Percentiles rank a stretch among this genome's conserved stretches.
Conservation (phyloP, 1,140 invertebrate species). For the Mizuhopecten yessoensis region DNA sequence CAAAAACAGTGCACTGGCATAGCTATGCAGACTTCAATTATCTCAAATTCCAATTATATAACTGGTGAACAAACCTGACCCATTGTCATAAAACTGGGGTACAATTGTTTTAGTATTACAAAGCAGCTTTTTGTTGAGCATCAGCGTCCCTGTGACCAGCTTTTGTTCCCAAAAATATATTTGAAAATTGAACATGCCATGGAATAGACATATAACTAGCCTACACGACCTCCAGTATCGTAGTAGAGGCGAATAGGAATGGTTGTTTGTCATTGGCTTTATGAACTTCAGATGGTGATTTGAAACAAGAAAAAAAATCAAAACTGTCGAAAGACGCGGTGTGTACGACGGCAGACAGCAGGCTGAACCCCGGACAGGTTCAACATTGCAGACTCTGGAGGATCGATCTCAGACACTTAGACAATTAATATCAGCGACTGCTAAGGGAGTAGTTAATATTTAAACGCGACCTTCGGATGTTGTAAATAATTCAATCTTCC, state of each 20-base stretch:
- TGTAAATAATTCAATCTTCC: background rate
- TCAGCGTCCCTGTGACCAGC: too few relatives aligned
- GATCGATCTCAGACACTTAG: background rate
- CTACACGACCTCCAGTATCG: too few relatives aligned
- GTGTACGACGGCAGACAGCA: background rate
- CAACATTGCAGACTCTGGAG: background rate
- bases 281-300: too few relatives aligned
- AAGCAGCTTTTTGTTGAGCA: too few relatives aligned
- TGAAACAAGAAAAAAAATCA: too few relatives aligned
- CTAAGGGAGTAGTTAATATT: background rate
- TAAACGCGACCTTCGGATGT: background rate
- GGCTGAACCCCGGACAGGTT: background rate
- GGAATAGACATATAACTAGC: too few relatives aligned
- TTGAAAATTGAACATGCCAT: too few relatives aligned
- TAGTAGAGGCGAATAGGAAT: too few relatives aligned
- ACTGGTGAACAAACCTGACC: background rate
- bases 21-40: background rate
- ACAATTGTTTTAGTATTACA: too few relatives aligned
- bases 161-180: too few relatives aligned
- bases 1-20: background rate
- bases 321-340: background rate
- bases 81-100: background rate
- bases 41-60: background rate
- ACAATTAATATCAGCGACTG: background rate
- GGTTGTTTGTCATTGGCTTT: too few relatives aligned